phyloP scores from a whole-genome alignment of 2,888 invertebrate genomes.

The Lasioglossum vierecki region DNA sequence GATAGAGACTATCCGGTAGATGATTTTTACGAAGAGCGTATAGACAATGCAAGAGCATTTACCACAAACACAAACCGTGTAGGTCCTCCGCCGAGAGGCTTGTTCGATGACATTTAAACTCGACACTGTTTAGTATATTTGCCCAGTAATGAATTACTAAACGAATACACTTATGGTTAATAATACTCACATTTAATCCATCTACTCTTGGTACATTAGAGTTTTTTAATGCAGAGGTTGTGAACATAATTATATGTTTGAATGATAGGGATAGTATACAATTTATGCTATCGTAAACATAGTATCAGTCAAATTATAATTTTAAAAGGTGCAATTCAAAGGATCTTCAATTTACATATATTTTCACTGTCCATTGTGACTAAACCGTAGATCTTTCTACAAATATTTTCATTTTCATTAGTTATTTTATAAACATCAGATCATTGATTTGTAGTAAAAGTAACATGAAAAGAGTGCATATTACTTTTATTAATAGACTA shows the following conservation, averaged over 20 bases:
- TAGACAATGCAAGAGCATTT: constrained; percentile 82
- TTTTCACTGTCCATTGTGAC: constrained; percentile 11
- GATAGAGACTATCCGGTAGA: constrained; percentile 81
- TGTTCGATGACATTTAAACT: constrained; percentile 92
- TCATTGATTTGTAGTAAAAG: not conserved
- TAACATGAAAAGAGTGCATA: not conserved
- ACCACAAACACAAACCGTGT: constrained; percentile 84
- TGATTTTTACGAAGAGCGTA: constrained; percentile 80
- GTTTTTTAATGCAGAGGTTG: constrained; percentile 36
- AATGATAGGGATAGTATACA: constrained; percentile 2
- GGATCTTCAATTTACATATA: not conserved
- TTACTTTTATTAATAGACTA: not conserved
- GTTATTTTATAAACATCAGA: not conserved
- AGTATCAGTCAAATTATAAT: constrained; percentile 13
- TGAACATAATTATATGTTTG: constrained; percentile 36
- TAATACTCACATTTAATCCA: constrained; percentile 36
- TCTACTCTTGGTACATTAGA: constrained; percentile 23
- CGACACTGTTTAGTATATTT: constrained; percentile 11
- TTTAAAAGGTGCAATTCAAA: constrained; percentile 9
- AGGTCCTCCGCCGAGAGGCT: constrained; percentile 90
- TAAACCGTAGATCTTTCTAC: not conserved
- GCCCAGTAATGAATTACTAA: constrained; percentile 16
- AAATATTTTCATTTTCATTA: not conserved
- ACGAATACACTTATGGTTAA: constrained; percentile 42
- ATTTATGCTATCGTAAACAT: constrained; percentile 3